phyloP scores from a whole-genome alignment of 2,888 invertebrate species.

The Drosophila infuscata region DNA sequence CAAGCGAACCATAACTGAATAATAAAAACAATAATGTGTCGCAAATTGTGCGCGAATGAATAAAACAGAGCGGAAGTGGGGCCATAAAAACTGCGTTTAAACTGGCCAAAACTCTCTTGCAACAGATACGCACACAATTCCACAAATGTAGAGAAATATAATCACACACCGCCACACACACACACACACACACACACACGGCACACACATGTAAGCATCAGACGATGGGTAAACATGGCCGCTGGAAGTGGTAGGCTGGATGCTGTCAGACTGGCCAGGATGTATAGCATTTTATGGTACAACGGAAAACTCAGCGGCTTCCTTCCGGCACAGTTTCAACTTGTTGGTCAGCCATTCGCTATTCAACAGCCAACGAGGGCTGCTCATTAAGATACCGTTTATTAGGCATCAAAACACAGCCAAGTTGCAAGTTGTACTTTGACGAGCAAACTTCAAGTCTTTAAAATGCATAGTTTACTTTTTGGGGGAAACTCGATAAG shows the following conservation, averaged over 20 bases:
- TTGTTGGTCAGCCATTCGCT: conserved; percentile 33
- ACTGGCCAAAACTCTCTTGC: conserved; percentile 55
- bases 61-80: conserved; percentile 75
- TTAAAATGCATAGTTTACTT: neutral
- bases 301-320: conserved; percentile 73
- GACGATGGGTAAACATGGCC: conserved; percentile 51
- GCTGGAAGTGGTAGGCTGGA: conserved; percentile 20
- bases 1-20: conserved; percentile 50
- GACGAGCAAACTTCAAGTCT: neutral
- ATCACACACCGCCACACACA: neutral
- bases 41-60: conserved; percentile 77
- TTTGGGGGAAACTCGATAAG: neutral
- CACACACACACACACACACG: conserved; percentile 1
- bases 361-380: conserved; percentile 36
- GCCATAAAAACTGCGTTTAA: conserved; percentile 71
- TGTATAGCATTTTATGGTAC: conserved; percentile 76
- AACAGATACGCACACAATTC: conserved; percentile 23
- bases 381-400: conserved; percentile 35
- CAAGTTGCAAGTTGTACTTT: neutral
- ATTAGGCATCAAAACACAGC: conserved; percentile 3
- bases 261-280: conserved; percentile 50
- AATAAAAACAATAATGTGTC: conserved; percentile 76
- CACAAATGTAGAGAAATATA: conserved; percentile 10
- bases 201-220: conserved; percentile 5
- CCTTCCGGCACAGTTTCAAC: conserved; percentile 72